Evolutionary conservation across 1,140 invertebrate species (phyloP), one percentile per base, ranked within the genome.

Genomic region (Mamestra configurata): DNA sequence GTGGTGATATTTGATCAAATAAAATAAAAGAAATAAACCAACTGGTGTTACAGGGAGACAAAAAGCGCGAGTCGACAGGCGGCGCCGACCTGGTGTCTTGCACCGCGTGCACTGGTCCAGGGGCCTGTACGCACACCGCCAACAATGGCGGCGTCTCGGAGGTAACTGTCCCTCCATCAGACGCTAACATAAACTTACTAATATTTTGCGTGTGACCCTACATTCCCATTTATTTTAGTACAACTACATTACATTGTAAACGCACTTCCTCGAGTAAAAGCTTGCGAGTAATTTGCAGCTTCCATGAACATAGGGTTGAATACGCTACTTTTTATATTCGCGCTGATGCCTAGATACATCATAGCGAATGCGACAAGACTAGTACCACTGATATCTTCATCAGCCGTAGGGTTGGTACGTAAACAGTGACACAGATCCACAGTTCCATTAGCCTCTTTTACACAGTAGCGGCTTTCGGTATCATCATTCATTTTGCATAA

Each of bases 111-210:
- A 97, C 97, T 43, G 96, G 96, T 46, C 97, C 97, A 79, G 97
- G 97, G 90, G 97, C 97, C 51, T 98, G 97, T 88, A 98, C 97
- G 35, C 97, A 98, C 92, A 97, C 97, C 15, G 96, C 97, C n/a
- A 98, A 97, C 86, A 98, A 98, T 89, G 97, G 97, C 85, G 98
- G 97, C 88, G 97, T 97, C 49, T 96, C 97, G 79, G 97, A 98
- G 97, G 97, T 98, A 96, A 96, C 87, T 88, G 59, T 77, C 75
- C 57, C 40, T 27, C 73, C 53, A 27, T 71, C 66, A 49, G 43
- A 59, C 43, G 78, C 78, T 79, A 73, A 57, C 78, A 79, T 79
- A 79, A 64, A 43, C 46, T 79, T 75, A 73, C 46, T 7, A 51
- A 53, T 64, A 73, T 73, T 79, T 79, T 79, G 70, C 70, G 35